Evolutionary conservation across 2,888 invertebrate species (phyloP), one percentile per base, ranked within the genome.

Genomic region (Drosophila lutescens): DNA sequence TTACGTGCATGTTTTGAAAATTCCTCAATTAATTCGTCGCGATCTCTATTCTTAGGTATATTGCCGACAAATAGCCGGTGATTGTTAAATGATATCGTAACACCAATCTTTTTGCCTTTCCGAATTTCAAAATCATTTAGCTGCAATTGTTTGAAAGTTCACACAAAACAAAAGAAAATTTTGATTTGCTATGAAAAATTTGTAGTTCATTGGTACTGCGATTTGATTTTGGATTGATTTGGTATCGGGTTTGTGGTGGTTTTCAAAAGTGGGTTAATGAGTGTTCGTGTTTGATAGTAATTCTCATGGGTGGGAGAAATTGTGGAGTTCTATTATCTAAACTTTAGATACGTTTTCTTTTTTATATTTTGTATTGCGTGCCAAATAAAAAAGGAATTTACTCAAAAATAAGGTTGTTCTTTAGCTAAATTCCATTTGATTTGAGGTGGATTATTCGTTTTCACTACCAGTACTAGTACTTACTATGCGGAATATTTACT

Each of bases 41-140:
- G 97, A 96, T 98, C 97, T 96, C 98, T 98, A 96, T 97, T 98
- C 96, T 98, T 98, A 95, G 98, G 98, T 96, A 98, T 98, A 97
- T 98, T 98, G 94, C 98, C 98, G 95, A 98, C 98, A 97, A 98
- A 98, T 95, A 98, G 97, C 95, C 98, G 97, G 95, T 98, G 97
- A 96, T 98, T 98, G 96, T 98, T 98, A 96, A 98, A 97, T 95
- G 98, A 98, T 95, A 98, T 96, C 95, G 98, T 98, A 94, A 98
- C 98, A 95, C 98, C 98, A 96, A 98, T 97, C 96, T 97, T 97
- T 96, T 98, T 98, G 95, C 98, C 98, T 95, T 98, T 97, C 95
- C 97, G 96, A 96, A 98, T 98, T 96, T 98, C 98, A 96, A 96
- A 97, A 96, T 98, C 98, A 96, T 98, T 98, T 95, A 98, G 97